Conservation (phyloP, 1,140 invertebrate species). For the Amphibalanus amphitrite region DNA sequence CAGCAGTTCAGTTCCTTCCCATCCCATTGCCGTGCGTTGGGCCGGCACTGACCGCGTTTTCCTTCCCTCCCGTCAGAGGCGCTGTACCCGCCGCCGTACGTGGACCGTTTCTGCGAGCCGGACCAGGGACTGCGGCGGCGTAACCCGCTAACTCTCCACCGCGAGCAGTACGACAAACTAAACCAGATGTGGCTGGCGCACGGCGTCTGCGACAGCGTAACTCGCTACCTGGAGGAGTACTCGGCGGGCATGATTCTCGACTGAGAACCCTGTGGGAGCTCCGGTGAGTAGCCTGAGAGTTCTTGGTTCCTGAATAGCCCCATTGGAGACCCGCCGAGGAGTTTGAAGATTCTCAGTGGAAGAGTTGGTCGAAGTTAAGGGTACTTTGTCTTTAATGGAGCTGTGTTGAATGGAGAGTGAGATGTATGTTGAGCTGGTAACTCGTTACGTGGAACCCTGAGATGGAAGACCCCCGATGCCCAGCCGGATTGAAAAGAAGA, state of each 20-base stretch:
- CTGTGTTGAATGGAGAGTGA: no score
- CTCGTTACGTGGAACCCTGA: no score
- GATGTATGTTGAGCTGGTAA: no score
- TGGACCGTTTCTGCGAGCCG: slow-evolving; percentile 94
- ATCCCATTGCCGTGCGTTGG: background rate
- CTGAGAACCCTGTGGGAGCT: no score
- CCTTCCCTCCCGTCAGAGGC: background rate
- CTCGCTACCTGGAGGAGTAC: slow-evolving; percentile 49
- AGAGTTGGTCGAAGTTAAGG: no score
- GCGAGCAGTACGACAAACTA: slow-evolving; percentile 48
- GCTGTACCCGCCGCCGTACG: slow-evolving; percentile 58
- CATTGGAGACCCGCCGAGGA: no score
- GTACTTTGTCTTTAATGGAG: no score
- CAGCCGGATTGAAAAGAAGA: no score
- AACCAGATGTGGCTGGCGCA: slow-evolving; percentile 87
- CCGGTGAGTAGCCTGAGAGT: no score
- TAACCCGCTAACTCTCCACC: slow-evolving; percentile 75
- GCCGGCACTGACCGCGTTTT: background rate
- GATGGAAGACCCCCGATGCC: no score
- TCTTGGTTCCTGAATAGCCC: no score
- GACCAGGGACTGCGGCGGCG: slow-evolving; percentile 84
- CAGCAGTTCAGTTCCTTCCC: background rate
- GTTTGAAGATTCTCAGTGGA: no score
- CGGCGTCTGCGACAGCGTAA: slow-evolving; percentile 77
- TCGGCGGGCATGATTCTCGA: background rate